Evolutionary conservation across 2,113 vertebrate genomes (phyloP), one percentile per base, ranked within the genome.

Genomic region (Myrmecobius fasciatus): DNA sequence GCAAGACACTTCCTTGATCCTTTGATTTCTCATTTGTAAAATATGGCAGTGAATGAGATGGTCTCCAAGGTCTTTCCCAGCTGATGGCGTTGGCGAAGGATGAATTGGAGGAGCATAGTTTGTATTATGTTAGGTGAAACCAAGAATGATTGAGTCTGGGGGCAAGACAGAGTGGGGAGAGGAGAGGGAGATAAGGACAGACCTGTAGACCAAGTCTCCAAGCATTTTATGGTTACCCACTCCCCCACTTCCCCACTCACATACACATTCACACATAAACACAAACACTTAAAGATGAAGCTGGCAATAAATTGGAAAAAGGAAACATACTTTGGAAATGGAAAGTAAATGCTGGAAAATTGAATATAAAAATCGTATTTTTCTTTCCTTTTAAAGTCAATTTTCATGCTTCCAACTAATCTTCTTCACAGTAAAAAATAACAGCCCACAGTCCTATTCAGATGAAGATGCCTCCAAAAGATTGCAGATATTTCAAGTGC

Each of bases 401-500:
- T 95, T 95, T 46, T 96, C 91, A 83, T 94, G 88, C 95, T 97
- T 94, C 54, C 93, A 96, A 92, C 67, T 60, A 94, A 51, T 93
- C 53, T 97, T 93, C 92, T 95, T 49, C 89, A 94, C 24, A 0
- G 0, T 36, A 67, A 91, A 95, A 94, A 97, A 92, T 94, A 97
- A 95, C 95, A 97, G 94, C 93, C 46, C 0, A 95, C 95, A 95
- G 92, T 97, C 91, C 95, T 97, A 95, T 96, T 97, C 97, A 97
- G 96, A 96, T 14, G 92, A 96, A 96, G 92, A 94, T 31, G 2
- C 0, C 56, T 95, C 94, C 94, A 51, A 91, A 91, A 96, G 94
- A 96, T 95, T 96, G 96, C 91, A 93, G 96, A 0, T 95, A 97
- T 97, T 98, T 97, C 97, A 94, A 91, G 94, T 53, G 28, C 95